phyloP scores from a whole-genome alignment of 1,140 invertebrate species.

The Prorops nasuta region DNA sequence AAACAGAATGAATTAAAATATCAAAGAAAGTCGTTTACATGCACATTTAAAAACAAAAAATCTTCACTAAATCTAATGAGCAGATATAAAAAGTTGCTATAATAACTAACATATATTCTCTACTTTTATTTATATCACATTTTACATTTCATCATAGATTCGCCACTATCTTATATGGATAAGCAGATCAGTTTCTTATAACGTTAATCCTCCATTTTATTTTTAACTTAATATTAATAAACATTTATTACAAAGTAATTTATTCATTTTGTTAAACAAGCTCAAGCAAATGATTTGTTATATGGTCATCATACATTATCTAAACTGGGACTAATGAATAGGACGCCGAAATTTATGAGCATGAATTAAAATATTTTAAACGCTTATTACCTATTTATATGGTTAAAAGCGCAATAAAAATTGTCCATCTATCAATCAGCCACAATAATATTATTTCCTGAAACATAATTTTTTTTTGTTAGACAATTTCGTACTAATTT shows the following conservation, averaged over 20 bases:
- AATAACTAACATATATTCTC: too few species aligned
- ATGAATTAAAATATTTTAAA: constrained; percentile 34
- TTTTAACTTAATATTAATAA: constrained; percentile 12
- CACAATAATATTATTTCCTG: constrained; percentile 50
- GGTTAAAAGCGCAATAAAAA: constrained; percentile 46
- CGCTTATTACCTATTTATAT: constrained; percentile 48
- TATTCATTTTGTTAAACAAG: constrained; percentile 19
- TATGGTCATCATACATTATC: constrained; percentile 27
- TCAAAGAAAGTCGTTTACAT: too few species aligned
- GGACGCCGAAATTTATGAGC: constrained; percentile 33
- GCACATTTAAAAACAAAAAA: too few species aligned
- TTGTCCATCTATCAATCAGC: constrained; percentile 47
- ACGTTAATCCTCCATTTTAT: too few species aligned
- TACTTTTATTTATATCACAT: neutral
- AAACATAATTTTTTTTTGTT: constrained; percentile 48
- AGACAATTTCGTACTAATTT: constrained; percentile 5
- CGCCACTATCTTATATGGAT: neutral
- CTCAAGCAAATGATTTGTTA: constrained; percentile 30
- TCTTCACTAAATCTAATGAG: too few species aligned
- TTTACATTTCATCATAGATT: constrained; percentile 2
- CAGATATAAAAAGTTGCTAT: too few species aligned
- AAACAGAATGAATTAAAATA: too few species aligned
- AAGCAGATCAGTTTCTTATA: too few species aligned
- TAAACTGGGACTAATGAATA: constrained; percentile 27
- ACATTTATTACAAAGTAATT: constrained; percentile 1